Conservation (phyloP, 53 echinoderm and acorn worm species). For the Antedon mediterranea region DNA sequence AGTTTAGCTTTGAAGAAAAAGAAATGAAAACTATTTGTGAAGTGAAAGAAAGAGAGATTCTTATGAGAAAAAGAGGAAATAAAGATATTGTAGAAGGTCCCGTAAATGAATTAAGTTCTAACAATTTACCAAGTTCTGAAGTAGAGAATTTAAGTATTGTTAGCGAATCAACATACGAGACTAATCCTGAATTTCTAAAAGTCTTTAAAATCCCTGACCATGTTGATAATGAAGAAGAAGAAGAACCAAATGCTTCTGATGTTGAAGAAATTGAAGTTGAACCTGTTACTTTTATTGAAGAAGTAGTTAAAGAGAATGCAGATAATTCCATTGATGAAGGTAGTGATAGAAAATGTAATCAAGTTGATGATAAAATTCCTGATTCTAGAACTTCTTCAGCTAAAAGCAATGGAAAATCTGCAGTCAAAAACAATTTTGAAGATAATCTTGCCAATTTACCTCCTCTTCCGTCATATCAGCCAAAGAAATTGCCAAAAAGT, state of each 20-base stretch:
- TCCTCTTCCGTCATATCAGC: background rate
- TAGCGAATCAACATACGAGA: conserved; percentile 38
- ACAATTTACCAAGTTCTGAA: background rate
- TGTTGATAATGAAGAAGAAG: conserved; percentile 2
- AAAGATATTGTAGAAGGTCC: background rate
- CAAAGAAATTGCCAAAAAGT: background rate
- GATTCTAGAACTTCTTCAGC: background rate
- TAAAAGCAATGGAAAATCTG: background rate
- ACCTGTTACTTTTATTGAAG: background rate
- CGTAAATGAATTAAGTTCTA: background rate
- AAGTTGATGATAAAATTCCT: background rate
- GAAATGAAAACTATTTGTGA: background rate
- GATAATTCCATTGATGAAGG: background rate
- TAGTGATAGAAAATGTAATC: background rate
- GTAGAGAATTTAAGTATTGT: background rate
- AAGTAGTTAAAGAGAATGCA: background rate
- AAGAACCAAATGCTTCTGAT: background rate
- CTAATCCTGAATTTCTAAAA: conserved; percentile 82
- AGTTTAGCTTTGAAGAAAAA: background rate
- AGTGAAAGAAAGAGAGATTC: conserved; percentile 4
- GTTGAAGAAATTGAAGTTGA: background rate
- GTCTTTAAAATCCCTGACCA: conserved; percentile 62
- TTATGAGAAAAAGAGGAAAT: conserved; percentile 11
- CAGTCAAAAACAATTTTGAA: background rate
- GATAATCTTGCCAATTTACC: background rate